A percentile compares a stretch with the other conserved stretches of the same genome.
phyloP scores from a whole-genome alignment of 2,888 invertebrate species.

The Philhelius pedissequus region DNA sequence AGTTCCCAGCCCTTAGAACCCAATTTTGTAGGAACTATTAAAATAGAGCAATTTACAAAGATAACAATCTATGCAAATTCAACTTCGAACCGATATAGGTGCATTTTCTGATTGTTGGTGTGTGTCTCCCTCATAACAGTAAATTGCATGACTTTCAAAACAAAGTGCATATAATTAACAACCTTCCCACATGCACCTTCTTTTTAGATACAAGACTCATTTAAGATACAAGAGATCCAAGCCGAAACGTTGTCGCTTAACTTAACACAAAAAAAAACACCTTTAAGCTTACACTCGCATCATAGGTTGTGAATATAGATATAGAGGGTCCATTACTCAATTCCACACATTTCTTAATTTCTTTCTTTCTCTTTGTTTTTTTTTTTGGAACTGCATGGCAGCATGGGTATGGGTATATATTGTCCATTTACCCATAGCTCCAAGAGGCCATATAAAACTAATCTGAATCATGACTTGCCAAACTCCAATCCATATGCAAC shows the following conservation, averaged over 20 bases:
- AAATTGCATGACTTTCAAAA: slow-evolving; percentile 37
- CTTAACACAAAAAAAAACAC: slow-evolving; percentile 35
- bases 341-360: slow-evolving; percentile 67
- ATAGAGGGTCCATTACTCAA: slow-evolving; percentile 57
- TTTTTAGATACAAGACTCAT: background rate
- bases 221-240: slow-evolving; percentile 6
- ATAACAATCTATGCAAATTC: slow-evolving; percentile 58
- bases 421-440: slow-evolving; percentile 58
- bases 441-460: slow-evolving; percentile 26
- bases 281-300: slow-evolving; percentile 13
- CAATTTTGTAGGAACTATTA: background rate
- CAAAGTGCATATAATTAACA: slow-evolving; percentile 33
- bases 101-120: slow-evolving; percentile 14
- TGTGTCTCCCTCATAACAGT: background rate
- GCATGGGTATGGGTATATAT: background rate
- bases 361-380: slow-evolving; percentile 14
- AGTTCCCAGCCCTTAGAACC: background rate
- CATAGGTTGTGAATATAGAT: no score
- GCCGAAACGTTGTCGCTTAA: slow-evolving; percentile 9
- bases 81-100: slow-evolving; percentile 7
- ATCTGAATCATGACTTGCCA: slow-evolving; percentile 68
- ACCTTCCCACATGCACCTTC: slow-evolving; percentile 62
- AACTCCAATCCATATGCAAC: slow-evolving; percentile 62
- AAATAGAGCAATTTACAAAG: slow-evolving; percentile 57
- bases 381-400: background rate